Percentiles rank a stretch among this genome's conserved stretches.
phyloP scores from a whole-genome alignment of 2,797 vertebrate genomes.

The Alca torda region DNA sequence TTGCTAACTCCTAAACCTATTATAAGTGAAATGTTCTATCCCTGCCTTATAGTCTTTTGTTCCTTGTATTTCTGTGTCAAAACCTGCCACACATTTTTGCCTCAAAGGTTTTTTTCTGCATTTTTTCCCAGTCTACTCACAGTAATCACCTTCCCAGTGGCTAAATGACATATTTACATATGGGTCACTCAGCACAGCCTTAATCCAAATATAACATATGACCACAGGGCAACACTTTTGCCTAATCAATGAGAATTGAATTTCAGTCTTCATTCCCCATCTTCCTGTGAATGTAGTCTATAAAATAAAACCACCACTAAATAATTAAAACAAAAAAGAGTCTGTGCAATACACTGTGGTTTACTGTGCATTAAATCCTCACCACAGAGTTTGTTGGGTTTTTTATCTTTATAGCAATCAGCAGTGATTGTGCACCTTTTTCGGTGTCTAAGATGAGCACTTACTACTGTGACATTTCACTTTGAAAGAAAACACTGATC shows the following conservation, averaged over 20 bases:
- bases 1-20: background rate
- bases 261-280: background rate
- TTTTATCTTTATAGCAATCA: background rate
- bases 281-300: background rate
- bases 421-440: background rate
- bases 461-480: background rate
- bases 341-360: background rate
- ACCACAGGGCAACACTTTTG: background rate
- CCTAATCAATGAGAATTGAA: background rate
- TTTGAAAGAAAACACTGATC: background rate
- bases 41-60: background rate
- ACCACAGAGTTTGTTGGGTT: background rate
- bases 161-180: background rate
- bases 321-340: background rate
- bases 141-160: background rate
- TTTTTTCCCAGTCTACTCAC: background rate
- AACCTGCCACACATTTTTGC: background rate
- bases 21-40: background rate
- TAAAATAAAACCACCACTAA: background rate
- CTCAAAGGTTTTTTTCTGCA: background rate
- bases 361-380: background rate
- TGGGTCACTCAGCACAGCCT: background rate
- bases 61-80: background rate
- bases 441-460: background rate
- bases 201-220: background rate